Evolutionary conservation across 1,140 invertebrate species (phyloP).

Genomic region (Caerostris extrusa): DNA sequence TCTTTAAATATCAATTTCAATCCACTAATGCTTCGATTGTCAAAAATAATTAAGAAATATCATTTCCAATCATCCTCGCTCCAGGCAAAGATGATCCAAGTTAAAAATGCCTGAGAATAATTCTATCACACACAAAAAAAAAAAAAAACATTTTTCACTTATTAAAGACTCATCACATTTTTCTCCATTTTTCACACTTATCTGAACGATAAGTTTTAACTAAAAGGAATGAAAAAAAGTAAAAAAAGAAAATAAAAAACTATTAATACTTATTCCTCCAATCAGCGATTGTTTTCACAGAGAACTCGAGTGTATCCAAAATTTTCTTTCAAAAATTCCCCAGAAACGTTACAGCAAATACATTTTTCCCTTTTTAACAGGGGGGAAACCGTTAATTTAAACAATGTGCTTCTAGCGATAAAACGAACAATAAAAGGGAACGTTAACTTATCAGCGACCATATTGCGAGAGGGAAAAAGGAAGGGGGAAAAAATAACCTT

Average conservation of each 20-base stretch:
- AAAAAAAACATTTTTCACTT: slow-evolving; percentile 18
- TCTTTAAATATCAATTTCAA: neutral
- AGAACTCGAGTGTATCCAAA: slow-evolving; percentile 47
- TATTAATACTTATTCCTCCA: slow-evolving; percentile 47
- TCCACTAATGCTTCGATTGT: neutral
- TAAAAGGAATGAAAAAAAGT: neutral
- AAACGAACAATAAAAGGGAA: slow-evolving; percentile 48
- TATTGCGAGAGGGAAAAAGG: slow-evolving; percentile 8
- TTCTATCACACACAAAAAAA: neutral
- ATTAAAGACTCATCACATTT: slow-evolving; percentile 29
- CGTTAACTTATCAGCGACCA: slow-evolving; percentile 48
- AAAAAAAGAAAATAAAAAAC: neutral
- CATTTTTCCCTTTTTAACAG: slow-evolving; percentile 24
- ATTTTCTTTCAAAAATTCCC: slow-evolving; percentile 43
- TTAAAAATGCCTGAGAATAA: slow-evolving; percentile 21
- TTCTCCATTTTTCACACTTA: slow-evolving; percentile 63
- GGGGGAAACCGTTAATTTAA: slow-evolving; percentile 48
- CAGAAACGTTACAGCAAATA: slow-evolving; percentile 6
- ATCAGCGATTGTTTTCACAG: slow-evolving; percentile 54
- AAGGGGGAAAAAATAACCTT: slow-evolving; percentile 13
- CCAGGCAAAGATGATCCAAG: neutral
- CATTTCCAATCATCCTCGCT: neutral
- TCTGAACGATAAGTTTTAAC: slow-evolving; percentile 52
- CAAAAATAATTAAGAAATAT: slow-evolving; percentile 6
- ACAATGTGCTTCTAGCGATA: slow-evolving; percentile 58